A percentile compares a stretch with the other conserved stretches of the same genome.
Conservation (phyloP, 2,113 vertebrate genomes). For the Xiphorhynchus elegans region DNA sequence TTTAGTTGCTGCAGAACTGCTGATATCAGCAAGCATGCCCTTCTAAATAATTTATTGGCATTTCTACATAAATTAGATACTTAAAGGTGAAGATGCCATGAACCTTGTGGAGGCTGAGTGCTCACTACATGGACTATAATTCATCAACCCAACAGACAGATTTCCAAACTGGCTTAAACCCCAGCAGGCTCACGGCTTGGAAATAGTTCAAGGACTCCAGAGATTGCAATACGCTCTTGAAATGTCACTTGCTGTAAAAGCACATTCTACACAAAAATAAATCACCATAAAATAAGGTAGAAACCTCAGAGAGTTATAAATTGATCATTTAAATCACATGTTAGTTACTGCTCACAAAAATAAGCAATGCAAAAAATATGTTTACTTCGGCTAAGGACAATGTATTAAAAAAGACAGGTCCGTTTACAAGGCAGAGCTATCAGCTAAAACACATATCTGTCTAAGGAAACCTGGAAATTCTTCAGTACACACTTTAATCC, state of each 20-base stretch:
- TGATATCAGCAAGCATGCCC: slow-evolving; percentile 55
- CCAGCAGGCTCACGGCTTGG: neutral
- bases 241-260: slow-evolving; percentile 25
- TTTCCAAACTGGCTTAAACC: slow-evolving; percentile 43
- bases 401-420: neutral
- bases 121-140: slow-evolving; percentile 4
- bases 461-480: neutral
- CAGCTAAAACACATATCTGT: neutral
- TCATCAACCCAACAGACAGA: slow-evolving; percentile 30
- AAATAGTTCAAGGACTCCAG: slow-evolving; percentile 43
- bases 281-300: slow-evolving; percentile 12
- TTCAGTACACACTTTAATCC: neutral
- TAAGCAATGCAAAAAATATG: neutral
- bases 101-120: slow-evolving; percentile 41
- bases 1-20: slow-evolving; percentile 37
- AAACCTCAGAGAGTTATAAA: slow-evolving; percentile 17
- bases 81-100: slow-evolving; percentile 55
- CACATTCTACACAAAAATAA: slow-evolving; percentile 20
- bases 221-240: neutral
- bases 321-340: neutral
- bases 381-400: neutral
- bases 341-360: slow-evolving; percentile 6
- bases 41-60: slow-evolving; percentile 64
- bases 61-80: slow-evolving; percentile 67
- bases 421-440: neutral